Evolutionary conservation across 2,113 vertebrate species (phyloP), one percentile per base, ranked within the genome.

Genomic region (Egretta garzetta): DNA sequence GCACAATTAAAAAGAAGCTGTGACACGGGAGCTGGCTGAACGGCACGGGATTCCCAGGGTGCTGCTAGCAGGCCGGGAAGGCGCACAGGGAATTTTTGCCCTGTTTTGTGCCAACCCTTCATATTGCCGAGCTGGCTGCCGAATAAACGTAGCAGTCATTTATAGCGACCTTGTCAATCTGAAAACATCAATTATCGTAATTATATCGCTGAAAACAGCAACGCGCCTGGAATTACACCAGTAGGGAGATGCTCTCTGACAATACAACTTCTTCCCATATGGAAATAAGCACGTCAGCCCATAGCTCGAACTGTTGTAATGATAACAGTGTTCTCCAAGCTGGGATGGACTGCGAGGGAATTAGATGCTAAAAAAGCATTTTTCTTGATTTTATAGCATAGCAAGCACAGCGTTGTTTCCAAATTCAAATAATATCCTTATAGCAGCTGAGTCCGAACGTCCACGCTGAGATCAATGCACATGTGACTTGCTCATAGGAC

Each of bases 401-500:
- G 45, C 4, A 70, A 80, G 75, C 43, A 37, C 4, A 72, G 45
- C 1, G 4, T 10, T 53, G 11, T 50, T 88, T 55, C 67, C 47
- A 71, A 53, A 88, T 63, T 50, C 63, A 86, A 72, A 20, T 28
- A 37, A 22, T 6, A 68, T 27, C 19, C 18, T 39, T 53, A 39
- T 1, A 50, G 47, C 60, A 87, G 55, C n/a, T 12, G n/a, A 43
- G 56, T 24, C 37, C 80, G 50, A 70, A 45, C 41, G 21, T n/a
- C 16, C 17, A 14, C 5, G 7, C 33, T 23, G 41, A 66, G 41
- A 74, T 56, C 32, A 45, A 13, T 3, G n/a, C 32, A 17, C 21
- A 5, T 1, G 2, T 18, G 24, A 35, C 26, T 35, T 35, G 64
- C 39, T 23, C 16, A 12, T 0, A 33, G 53, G 15, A 55, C 12